phyloP scores from a whole-genome alignment of 2,797 vertebrate species.

The Chiloscyllium punctatum region DNA sequence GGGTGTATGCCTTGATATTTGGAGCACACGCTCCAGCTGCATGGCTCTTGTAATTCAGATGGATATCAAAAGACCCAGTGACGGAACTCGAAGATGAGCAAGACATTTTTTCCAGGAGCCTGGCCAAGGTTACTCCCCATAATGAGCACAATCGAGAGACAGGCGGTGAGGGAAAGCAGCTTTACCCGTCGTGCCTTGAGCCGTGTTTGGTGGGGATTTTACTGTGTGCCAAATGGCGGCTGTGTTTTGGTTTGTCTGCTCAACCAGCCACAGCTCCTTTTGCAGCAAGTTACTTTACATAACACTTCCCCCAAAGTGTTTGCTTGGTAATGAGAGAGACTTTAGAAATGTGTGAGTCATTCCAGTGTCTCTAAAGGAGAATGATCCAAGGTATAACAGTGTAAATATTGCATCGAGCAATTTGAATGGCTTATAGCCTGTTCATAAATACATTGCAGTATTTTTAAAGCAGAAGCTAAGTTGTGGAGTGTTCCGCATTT shows the following conservation, averaged over 20 bases:
- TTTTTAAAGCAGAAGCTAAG: background rate
- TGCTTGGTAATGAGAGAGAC: background rate
- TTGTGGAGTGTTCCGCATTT: background rate
- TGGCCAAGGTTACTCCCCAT: background rate
- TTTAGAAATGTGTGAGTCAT: background rate
- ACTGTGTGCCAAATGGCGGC: background rate
- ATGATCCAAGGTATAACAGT: too few species aligned
- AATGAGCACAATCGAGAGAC: background rate
- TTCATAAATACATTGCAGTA: background rate
- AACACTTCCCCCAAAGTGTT: background rate
- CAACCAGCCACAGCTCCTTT: background rate
- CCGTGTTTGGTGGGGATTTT: background rate
- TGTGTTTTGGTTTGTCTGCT: background rate
- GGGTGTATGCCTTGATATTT: background rate
- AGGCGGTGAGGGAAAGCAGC: background rate
- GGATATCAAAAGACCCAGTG: background rate
- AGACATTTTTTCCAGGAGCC: background rate
- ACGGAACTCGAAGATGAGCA: background rate
- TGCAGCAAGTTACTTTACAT: background rate
- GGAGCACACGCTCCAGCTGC: background rate
- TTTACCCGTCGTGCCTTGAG: background rate
- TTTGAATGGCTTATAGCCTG: background rate
- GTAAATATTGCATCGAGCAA: background rate
- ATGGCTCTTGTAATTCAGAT: background rate
- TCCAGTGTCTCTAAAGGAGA: background rate